phyloP scores from a whole-genome alignment of 2,888 invertebrate species.

The Dugesia japonica region DNA sequence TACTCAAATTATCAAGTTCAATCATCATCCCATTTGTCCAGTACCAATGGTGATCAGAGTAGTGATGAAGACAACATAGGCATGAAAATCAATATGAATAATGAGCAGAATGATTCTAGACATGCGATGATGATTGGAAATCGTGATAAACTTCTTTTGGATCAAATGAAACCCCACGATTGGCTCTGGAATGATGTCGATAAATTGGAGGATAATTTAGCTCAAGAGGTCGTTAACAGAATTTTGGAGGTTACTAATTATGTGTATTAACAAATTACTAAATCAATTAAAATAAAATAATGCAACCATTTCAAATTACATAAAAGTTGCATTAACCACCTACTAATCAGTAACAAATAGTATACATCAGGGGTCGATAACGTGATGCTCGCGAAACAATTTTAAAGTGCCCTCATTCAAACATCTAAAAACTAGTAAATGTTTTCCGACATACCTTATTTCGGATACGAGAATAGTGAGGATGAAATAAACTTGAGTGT shows the following conservation, averaged over 20 bases:
- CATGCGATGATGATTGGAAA: not conserved
- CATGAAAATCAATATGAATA: not conserved
- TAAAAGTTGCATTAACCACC: too few species aligned
- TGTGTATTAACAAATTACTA: too few species aligned
- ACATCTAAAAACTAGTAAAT: too few species aligned
- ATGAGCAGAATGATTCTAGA: not conserved
- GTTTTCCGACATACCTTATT: too few species aligned
- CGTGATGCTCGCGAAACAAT: too few species aligned
- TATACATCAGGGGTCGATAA: too few species aligned
- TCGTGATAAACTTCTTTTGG: not conserved
- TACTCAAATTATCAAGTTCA: conserved; percentile 9
- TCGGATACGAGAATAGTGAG: too few species aligned
- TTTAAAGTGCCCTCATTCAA: too few species aligned
- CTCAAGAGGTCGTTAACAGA: not conserved
- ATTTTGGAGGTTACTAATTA: not conserved
- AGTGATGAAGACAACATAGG: not conserved
- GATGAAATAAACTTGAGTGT: too few species aligned
- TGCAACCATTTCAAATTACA: too few species aligned
- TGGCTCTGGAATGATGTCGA: not conserved
- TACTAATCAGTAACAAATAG: too few species aligned
- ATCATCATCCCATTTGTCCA: not conserved
- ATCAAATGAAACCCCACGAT: conserved; percentile 1
- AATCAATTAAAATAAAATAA: too few species aligned
- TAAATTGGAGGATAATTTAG: conserved; percentile 10
- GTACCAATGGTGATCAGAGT: not conserved